Conservation (phyloP, 2,113 vertebrate genomes). For the Hippocampus barbouri region DNA sequence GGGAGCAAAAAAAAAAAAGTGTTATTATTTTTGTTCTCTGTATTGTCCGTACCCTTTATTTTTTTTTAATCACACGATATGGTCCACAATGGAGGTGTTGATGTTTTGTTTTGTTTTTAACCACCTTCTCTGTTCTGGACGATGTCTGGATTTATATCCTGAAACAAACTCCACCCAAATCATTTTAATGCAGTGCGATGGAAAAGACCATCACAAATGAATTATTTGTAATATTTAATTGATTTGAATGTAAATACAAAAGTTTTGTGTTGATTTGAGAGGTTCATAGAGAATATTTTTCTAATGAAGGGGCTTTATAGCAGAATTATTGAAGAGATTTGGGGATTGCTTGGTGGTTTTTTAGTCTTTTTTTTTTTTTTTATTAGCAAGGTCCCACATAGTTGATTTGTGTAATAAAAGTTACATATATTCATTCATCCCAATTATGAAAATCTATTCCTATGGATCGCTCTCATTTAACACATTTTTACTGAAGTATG, state of each 20-base stretch:
- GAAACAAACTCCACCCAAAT: not conserved
- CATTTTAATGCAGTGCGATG: slow-evolving; percentile 5
- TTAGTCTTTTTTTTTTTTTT: not conserved
- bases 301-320: slow-evolving; percentile 31
- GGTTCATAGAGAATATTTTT: slow-evolving; percentile 19
- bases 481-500: slow-evolving; percentile 1
- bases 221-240: slow-evolving; percentile 18
- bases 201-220: slow-evolving; percentile 16
- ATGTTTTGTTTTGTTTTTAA: not conserved
- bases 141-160: not conserved
- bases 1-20: not conserved
- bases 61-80: slow-evolving; percentile 3
- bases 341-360: not conserved
- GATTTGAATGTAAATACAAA: slow-evolving; percentile 8
- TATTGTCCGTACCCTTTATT: not conserved
- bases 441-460: not conserved
- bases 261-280: slow-evolving; percentile 13
- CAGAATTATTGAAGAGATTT: slow-evolving; percentile 39
- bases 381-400: not conserved
- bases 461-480: not conserved
- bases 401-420: not conserved
- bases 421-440: not conserved
- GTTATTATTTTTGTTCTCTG: not conserved
- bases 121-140: not conserved
- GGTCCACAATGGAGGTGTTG: no score